Evolutionary conservation across 2,888 invertebrate genomes (phyloP).

Genomic region (Homarus gammarus): DNA sequence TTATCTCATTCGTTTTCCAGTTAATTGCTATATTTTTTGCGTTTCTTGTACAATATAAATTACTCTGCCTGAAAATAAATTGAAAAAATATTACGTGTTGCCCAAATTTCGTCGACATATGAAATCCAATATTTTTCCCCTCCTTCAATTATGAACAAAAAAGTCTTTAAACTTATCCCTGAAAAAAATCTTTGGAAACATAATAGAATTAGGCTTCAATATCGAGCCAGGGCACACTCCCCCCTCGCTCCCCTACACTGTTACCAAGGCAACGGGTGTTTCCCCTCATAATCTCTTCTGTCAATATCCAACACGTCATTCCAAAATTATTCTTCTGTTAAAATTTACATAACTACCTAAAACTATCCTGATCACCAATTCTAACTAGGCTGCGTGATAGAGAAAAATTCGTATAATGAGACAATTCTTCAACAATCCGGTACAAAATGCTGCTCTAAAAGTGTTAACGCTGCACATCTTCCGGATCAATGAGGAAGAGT

Average conservation of each 20-base stretch:
- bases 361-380: constrained; percentile 1
- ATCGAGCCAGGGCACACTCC: background rate
- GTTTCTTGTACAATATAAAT: too few species aligned
- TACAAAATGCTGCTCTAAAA: background rate
- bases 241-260: background rate
- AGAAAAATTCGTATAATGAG: background rate
- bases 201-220: constrained; percentile 23
- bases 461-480: background rate
- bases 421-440: background rate
- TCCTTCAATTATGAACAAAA: constrained; percentile 4
- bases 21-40: too few species aligned
- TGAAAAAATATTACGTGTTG: too few species aligned
- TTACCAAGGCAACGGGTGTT: constrained; percentile 19
- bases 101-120: background rate
- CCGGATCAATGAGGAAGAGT: background rate
- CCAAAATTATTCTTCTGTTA: constrained; percentile 19
- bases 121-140: constrained; percentile 6
- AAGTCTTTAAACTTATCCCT: constrained; percentile 30
- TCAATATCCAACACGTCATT: constrained; percentile 35
- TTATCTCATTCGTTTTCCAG: too few species aligned
- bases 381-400: background rate
- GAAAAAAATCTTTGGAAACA: constrained; percentile 35
- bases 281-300: constrained; percentile 23
- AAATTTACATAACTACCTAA: constrained; percentile 5
- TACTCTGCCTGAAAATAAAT: too few species aligned